Evolutionary conservation across 2,113 vertebrate genomes (phyloP).

Genomic region (Epinephelus lanceolatus): DNA sequence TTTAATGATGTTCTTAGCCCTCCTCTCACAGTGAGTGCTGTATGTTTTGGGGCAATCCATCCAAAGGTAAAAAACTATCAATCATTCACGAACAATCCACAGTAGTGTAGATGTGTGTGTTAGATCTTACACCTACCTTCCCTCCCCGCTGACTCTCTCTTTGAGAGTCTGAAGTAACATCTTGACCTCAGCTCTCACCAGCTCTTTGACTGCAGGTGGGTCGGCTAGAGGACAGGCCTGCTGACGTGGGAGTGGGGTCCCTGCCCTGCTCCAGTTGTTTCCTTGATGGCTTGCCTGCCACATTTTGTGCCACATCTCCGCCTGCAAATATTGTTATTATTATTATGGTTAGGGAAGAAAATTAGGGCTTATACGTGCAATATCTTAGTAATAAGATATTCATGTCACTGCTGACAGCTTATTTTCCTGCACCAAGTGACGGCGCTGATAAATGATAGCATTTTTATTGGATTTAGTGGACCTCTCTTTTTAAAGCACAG

Average conservation of each 20-base stretch:
- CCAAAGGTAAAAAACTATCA: neutral
- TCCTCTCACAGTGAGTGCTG: no score
- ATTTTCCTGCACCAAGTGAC: neutral
- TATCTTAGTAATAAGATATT: neutral
- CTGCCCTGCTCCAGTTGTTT: constrained; percentile 14
- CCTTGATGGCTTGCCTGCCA: constrained; percentile 69
- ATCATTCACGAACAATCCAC: neutral
- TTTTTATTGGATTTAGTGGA: constrained; percentile 6
- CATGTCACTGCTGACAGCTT: neutral
- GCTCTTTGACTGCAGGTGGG: constrained; percentile 86
- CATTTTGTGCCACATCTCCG: constrained; percentile 81
- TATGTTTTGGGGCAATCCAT: no score
- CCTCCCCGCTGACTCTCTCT: constrained; percentile 67
- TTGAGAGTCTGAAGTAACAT: constrained; percentile 85
- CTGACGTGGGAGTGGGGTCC: constrained; percentile 25
- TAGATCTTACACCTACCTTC: constrained; percentile 68
- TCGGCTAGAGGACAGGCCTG: constrained; percentile 81
- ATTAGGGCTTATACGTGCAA: neutral
- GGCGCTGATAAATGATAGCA: neutral
- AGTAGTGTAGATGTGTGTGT: neutral
- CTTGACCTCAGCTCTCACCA: constrained; percentile 88
- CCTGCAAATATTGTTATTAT: constrained; percentile 72
- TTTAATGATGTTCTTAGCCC: no score
- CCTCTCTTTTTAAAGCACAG: neutral
- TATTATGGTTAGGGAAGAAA: neutral